Percentiles rank a stretch among this genome's conserved stretches.
Evolutionary conservation across 1,140 invertebrate genomes (phyloP).

Genomic region (Calosoma granatense): DNA sequence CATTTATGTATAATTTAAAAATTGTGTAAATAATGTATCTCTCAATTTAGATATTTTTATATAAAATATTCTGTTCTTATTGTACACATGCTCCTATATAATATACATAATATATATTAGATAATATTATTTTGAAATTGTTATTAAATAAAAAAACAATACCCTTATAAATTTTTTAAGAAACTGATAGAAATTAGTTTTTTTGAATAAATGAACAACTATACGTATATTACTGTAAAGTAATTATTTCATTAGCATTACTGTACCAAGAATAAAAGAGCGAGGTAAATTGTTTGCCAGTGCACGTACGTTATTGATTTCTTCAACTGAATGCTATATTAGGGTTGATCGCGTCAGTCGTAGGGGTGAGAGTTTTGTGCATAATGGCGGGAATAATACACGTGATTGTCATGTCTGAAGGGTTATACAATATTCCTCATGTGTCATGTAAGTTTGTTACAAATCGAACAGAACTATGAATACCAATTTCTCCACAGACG

Average conservation of each 20-base stretch:
- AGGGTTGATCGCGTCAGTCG: not conserved
- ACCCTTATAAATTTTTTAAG: no score
- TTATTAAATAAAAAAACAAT: no score
- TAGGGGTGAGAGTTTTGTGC: conserved; percentile 1
- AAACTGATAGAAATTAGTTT: no score
- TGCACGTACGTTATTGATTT: not conserved
- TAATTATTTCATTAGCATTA: not conserved
- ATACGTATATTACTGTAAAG: no score
- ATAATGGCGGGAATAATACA: conserved; percentile 5
- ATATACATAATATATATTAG: not conserved
- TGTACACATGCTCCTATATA: not conserved
- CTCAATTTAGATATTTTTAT: not conserved
- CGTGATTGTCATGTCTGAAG: conserved; percentile 4
- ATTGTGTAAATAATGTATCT: not conserved
- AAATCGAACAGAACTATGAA: no score
- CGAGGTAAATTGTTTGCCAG: not conserved
- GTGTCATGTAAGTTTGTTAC: no score
- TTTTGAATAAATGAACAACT: no score
- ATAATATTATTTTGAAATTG: no score
- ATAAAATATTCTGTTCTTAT: not conserved
- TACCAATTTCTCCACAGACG: no score
- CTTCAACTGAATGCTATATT: not conserved
- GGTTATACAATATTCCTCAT: no score
- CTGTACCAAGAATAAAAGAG: not conserved
- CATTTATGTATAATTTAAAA: not conserved